Percentiles rank a stretch among this genome's conserved stretches.
Conservation (phyloP, 2,113 vertebrate species). For the Antigone vipio region DNA sequence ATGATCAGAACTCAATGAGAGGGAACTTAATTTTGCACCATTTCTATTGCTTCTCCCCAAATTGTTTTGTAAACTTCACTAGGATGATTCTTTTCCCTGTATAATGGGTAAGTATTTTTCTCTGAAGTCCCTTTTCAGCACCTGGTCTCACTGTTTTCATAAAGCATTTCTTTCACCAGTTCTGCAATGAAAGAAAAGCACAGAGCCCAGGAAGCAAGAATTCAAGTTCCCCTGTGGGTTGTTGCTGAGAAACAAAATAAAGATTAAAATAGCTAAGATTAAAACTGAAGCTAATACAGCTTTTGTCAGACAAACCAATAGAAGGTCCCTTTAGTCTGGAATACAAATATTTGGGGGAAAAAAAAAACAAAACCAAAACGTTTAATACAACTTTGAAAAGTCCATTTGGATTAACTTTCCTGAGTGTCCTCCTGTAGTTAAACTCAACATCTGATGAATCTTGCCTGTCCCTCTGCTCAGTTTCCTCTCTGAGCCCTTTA, state of each 20-base stretch:
- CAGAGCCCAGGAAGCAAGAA: not conserved
- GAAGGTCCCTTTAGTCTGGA: not conserved
- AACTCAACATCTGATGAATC: not conserved
- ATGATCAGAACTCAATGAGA: not conserved
- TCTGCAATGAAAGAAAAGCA: not conserved
- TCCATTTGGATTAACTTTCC: not conserved
- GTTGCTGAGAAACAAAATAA: not conserved
- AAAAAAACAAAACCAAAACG: not conserved
- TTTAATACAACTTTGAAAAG: not conserved
- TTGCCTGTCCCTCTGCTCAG: not conserved
- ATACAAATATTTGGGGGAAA: not conserved
- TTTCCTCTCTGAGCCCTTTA: not conserved
- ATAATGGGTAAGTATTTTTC: not conserved
- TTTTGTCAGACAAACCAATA: not conserved
- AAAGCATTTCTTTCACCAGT: not conserved
- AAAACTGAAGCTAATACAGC: not conserved
- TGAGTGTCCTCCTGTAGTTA: not conserved
- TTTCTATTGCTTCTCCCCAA: not conserved
- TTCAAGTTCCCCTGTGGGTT: not conserved
- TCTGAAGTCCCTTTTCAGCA: not conserved
- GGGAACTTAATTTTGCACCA: not conserved
- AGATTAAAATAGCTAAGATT: not conserved
- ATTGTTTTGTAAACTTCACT: not conserved
- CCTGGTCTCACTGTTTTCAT: not conserved
- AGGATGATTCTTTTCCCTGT: not conserved